Evolutionary conservation across 2,113 vertebrate species (phyloP).

Genomic region (Hirundichthys speculiger): DNA sequence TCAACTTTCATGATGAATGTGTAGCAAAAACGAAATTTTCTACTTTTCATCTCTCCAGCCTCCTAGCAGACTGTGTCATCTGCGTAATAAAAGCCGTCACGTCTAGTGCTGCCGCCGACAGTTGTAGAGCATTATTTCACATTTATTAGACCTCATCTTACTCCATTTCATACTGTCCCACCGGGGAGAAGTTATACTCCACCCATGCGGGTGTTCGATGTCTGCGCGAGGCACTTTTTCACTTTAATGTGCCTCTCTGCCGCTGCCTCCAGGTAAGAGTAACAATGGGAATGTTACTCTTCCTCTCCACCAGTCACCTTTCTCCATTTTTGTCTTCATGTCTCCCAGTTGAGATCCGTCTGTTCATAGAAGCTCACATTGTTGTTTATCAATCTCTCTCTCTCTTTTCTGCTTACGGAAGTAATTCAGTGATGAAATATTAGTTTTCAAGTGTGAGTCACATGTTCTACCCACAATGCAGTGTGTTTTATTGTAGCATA

Average conservation of each 20-base stretch:
- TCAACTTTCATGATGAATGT: slow-evolving; percentile 47
- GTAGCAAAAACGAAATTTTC: slow-evolving; percentile 40
- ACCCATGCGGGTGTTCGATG: slow-evolving; percentile 28
- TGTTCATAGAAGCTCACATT: slow-evolving; percentile 11
- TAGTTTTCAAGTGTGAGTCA: slow-evolving; percentile 7
- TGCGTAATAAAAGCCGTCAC: slow-evolving; percentile 12
- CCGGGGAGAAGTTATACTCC: slow-evolving; percentile 21
- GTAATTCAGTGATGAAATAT: slow-evolving; percentile 20
- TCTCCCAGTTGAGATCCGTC: slow-evolving; percentile 28
- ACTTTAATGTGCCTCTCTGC: slow-evolving; percentile 49
- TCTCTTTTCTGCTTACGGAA: slow-evolving; percentile 21
- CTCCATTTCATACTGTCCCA: slow-evolving; percentile 35
- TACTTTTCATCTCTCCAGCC: slow-evolving; percentile 47
- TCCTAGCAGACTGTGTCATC: slow-evolving; percentile 36
- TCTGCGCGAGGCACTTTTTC: slow-evolving; percentile 35
- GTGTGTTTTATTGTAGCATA: not conserved
- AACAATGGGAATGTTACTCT: slow-evolving; percentile 24
- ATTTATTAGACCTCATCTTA: slow-evolving; percentile 33
- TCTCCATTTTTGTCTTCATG: slow-evolving; percentile 38
- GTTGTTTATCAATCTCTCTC: slow-evolving; percentile 2
- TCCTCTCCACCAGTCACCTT: slow-evolving; percentile 10
- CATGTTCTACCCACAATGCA: slow-evolving; percentile 1
- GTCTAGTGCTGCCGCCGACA: not conserved
- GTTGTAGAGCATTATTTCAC: slow-evolving; percentile 28
- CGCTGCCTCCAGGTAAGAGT: slow-evolving; percentile 36